Percentiles rank a stretch among this genome's conserved stretches.
Evolutionary conservation across 2,113 vertebrate species (phyloP).

Genomic region (Rhombomys opimus): DNA sequence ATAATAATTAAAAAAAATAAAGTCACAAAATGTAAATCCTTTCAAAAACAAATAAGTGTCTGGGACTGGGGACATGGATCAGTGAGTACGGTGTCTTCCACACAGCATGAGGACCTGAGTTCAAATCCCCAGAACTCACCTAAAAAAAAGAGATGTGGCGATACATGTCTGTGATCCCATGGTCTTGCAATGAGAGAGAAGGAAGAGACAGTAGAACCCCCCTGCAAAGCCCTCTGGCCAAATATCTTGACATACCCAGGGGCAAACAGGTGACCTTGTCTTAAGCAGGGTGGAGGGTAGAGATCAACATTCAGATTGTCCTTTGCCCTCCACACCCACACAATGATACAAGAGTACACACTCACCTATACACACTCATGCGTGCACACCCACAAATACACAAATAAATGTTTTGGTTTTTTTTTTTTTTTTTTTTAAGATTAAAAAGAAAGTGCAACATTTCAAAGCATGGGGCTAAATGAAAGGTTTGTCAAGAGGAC

Average conservation of each 20-base stretch:
- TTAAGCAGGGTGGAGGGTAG: neutral
- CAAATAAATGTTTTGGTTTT: no score
- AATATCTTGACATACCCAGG: neutral
- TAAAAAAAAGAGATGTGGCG: neutral
- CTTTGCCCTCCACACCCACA: neutral
- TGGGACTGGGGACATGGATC: neutral
- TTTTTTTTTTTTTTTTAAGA: neutral
- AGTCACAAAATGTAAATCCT: constrained; percentile 12
- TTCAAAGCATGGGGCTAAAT: constrained; percentile 13
- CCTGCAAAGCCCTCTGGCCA: neutral
- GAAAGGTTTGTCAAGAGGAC: constrained; percentile 54
- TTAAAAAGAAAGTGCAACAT: neutral
- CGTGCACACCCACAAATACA: neutral
- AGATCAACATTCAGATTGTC: neutral
- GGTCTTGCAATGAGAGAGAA: neutral
- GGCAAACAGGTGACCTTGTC: neutral
- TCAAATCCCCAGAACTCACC: neutral
- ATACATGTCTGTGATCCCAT: neutral
- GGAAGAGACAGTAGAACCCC: neutral
- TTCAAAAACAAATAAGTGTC: neutral
- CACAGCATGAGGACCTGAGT: neutral
- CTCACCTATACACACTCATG: no score
- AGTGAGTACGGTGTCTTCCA: neutral
- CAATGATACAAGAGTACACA: neutral
- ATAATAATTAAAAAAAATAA: constrained; percentile 36